Conservation (phyloP, 2,113 vertebrate genomes). For the Pseudorasbora parva region DNA sequence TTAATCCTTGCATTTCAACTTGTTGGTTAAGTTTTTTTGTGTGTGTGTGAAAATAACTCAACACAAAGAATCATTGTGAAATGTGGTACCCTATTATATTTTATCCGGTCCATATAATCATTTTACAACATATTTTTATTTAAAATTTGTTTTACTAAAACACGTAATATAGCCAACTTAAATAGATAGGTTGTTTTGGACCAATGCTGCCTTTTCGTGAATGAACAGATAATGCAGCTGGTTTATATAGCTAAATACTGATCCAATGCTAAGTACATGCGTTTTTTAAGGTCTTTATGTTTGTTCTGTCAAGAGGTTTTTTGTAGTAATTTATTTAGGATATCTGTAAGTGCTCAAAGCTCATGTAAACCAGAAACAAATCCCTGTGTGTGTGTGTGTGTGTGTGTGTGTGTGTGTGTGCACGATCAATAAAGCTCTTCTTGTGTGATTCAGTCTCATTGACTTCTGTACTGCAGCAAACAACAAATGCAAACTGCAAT, state of each 20-base stretch:
- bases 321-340: neutral
- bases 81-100: neutral
- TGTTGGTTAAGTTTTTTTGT: neutral
- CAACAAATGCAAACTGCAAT: neutral
- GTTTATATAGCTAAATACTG: neutral
- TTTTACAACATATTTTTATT: neutral
- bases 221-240: neutral
- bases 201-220: neutral
- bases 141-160: neutral
- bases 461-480: slow-evolving; percentile 1
- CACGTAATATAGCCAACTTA: no score
- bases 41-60: neutral
- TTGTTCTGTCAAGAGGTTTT: neutral
- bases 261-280: neutral
- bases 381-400: neutral
- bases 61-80: neutral
- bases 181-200: neutral
- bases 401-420: neutral
- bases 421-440: slow-evolving; percentile 6
- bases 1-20: neutral
- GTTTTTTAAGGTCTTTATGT: neutral
- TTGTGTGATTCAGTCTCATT: neutral
- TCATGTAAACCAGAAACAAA: neutral
- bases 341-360: neutral
- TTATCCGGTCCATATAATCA: neutral